phyloP scores from a whole-genome alignment of 2,888 invertebrate species.

The Hirtodrosophila confusa region DNA sequence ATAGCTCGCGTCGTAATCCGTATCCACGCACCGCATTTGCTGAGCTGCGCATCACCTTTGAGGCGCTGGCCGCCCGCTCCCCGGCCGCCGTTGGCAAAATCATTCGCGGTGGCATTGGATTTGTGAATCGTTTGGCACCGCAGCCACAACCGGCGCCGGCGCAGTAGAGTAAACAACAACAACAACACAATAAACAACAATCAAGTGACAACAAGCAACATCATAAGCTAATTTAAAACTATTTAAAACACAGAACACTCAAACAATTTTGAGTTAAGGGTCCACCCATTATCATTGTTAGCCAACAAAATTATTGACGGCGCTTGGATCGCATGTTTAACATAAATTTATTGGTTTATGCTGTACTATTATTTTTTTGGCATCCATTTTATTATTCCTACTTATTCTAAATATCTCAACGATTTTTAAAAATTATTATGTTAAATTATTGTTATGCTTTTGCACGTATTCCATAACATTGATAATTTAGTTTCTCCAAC shows the following conservation, averaged over 20 bases:
- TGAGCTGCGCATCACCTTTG: conserved; percentile 91
- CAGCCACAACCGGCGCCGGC: conserved; percentile 83
- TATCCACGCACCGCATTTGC: conserved; percentile 96
- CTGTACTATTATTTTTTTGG: conserved; percentile 1
- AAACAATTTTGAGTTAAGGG: conserved; percentile 26
- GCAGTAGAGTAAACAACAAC: conserved; percentile 49
- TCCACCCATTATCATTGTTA: conserved; percentile 38
- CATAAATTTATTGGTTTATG: conserved; percentile 19
- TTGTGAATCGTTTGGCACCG: conserved; percentile 92
- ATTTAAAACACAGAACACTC: conserved; percentile 26
- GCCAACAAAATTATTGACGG: conserved; percentile 1
- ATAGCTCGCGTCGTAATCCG: conserved; percentile 97
- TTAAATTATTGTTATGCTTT: conserved; percentile 32
- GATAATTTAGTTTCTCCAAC: neutral
- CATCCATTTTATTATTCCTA: neutral
- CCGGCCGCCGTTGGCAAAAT: conserved; percentile 88
- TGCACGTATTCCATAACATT: conserved; percentile 11
- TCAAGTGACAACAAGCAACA: conserved; percentile 33
- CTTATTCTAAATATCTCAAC: conserved; percentile 5
- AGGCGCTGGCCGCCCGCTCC: conserved; percentile 89
- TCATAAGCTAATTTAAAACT: conserved; percentile 35
- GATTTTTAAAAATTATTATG: conserved; percentile 11
- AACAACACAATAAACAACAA: conserved; percentile 11
- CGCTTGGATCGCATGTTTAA: conserved; percentile 15
- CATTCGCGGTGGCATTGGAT: conserved; percentile 87